phyloP scores from a whole-genome alignment of 2,888 invertebrate genomes.

The Platypus cylindrus region DNA sequence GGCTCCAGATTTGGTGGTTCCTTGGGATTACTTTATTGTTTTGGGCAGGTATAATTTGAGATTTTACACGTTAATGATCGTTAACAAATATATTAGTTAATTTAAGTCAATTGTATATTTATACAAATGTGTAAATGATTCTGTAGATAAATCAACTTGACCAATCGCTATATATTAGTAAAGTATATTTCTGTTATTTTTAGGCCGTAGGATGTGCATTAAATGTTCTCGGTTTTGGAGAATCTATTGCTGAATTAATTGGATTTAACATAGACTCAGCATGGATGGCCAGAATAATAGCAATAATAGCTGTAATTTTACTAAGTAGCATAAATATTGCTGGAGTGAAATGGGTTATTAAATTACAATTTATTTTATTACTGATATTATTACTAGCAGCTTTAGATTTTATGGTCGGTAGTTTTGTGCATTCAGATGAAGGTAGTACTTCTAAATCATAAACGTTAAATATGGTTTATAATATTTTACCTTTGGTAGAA shows the following conservation, averaged over 20 bases:
- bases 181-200: slow-evolving; percentile 18
- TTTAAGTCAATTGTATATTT: neutral
- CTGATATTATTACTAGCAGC: slow-evolving; percentile 78
- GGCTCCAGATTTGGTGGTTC: slow-evolving; percentile 90
- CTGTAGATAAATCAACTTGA: neutral
- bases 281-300: slow-evolving; percentile 81
- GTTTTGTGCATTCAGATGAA: slow-evolving; percentile 63
- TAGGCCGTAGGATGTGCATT: slow-evolving; percentile 93
- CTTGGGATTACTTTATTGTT: slow-evolving; percentile 86
- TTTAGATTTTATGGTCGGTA: slow-evolving; percentile 87
- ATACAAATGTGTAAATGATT: neutral
- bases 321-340: slow-evolving; percentile 87
- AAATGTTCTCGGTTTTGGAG: slow-evolving; percentile 93
- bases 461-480: slow-evolving; percentile 1
- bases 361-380: slow-evolving; percentile 81
- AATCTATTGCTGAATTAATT: slow-evolving; percentile 82
- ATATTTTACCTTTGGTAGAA: slow-evolving; percentile 35
- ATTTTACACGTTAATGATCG: neutral
- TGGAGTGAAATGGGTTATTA: slow-evolving; percentile 96
- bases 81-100: neutral
- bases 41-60: slow-evolving; percentile 65
- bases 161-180: too few relatives aligned
- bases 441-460: slow-evolving; percentile 37
- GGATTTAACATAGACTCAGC: slow-evolving; percentile 53
- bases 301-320: slow-evolving; percentile 72